phyloP scores from a whole-genome alignment of 2,888 invertebrate genomes.

The Fragum fragum region DNA sequence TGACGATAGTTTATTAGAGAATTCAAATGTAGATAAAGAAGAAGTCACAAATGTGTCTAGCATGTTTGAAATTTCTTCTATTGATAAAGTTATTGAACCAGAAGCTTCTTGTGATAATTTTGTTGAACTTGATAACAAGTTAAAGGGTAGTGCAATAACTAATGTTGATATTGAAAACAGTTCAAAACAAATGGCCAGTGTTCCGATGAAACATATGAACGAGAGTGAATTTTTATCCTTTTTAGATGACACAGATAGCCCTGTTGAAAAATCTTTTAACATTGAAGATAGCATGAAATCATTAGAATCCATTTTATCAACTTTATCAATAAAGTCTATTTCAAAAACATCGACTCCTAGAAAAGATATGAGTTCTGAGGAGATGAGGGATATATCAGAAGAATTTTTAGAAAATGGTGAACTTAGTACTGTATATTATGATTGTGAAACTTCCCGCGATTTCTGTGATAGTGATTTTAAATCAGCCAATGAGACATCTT shows the following conservation, averaged over 20 bases:
- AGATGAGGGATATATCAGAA: conserved; percentile 16
- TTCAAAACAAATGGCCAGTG: conserved; percentile 31
- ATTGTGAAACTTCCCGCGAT: conserved; percentile 50
- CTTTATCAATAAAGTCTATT: conserved; percentile 46
- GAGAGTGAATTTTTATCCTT: conserved; percentile 78
- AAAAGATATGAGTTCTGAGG: conserved; percentile 54
- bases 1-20: background rate
- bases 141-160: conserved; percentile 53
- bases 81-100: background rate
- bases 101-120: conserved; percentile 44
- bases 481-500: conserved; percentile 65
- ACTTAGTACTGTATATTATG: conserved; percentile 61
- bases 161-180: conserved; percentile 24
- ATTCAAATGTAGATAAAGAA: background rate
- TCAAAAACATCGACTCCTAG: conserved; percentile 65
- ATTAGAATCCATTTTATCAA: conserved; percentile 69
- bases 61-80: conserved; percentile 16
- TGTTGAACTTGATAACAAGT: conserved; percentile 3
- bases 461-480: conserved; percentile 48
- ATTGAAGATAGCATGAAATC: conserved; percentile 72
- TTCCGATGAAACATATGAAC: conserved; percentile 27
- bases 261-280: conserved; percentile 69
- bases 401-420: conserved; percentile 60
- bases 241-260: conserved; percentile 76
- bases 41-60: conserved; percentile 1